Evolutionary conservation across 2,113 vertebrate genomes (phyloP), one percentile per base, ranked within the genome.

Genomic region (Mohoua ochrocephala): DNA sequence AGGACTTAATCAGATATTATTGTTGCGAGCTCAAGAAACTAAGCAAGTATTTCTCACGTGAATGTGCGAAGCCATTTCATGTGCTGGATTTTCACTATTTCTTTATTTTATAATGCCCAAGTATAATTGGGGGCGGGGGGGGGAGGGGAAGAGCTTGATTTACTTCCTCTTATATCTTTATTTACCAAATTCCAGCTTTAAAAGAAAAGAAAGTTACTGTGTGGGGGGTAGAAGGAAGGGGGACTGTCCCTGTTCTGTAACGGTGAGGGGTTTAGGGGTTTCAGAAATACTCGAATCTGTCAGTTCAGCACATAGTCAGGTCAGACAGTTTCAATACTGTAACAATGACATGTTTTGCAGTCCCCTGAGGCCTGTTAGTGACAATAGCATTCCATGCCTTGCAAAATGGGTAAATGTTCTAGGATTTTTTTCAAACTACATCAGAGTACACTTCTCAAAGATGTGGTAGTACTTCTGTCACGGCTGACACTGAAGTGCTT

Each of bases 221-320:
- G 17, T 6, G 6, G 0, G 4, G 4, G 1, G 1, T 26, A 3
- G 19, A 13, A 19, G 4, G 4, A 57, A 53, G 6, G 1, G 5
- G 30, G 7, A 47, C 2, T 47, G 37, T 75, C 39, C 6, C 3
- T 52, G 6, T 3, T 78, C 13, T 59, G 15, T 63, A 93, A 59
- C 0, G 1, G 9, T 16, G 6, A 27, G 3, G 5, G 9, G 11
- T 45, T 87, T 70, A 19, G 5, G 2, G 23, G 23, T 57, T 81
- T 81, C 42, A 56, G 27, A 84, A 81, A 39, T 41, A 17, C 7
- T 69, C 63, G 26, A 37, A 41, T 77, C 35, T 59, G n/a, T 35
- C 21, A 10, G 24, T 67, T 74, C 44, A 93, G 68, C 16, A 26
- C 18, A 11, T 4, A 26, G 17, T n/a, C n/a, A 77, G 39, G 64